Evolutionary conservation across 2,113 vertebrate genomes (phyloP).

Genomic region (Ciconia boyciana): DNA sequence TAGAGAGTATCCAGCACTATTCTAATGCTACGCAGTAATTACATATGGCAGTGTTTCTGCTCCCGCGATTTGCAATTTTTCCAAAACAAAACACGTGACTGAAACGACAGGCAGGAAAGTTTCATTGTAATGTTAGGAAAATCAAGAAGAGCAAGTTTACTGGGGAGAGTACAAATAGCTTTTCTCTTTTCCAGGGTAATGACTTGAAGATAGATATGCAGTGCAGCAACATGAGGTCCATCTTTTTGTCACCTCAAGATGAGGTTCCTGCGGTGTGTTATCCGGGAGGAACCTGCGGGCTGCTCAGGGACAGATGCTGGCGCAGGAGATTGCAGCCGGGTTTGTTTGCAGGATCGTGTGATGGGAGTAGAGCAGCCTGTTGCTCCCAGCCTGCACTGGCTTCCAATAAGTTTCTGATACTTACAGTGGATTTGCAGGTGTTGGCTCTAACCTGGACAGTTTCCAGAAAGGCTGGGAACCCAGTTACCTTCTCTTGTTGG

Average conservation of each 20-base stretch:
- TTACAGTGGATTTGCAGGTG: background rate
- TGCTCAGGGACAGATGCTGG: background rate
- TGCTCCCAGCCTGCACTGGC: background rate
- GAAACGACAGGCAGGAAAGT: background rate
- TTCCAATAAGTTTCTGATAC: background rate
- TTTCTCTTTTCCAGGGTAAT: background rate
- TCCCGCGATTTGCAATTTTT: background rate
- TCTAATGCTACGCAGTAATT: background rate
- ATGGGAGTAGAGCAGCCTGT: background rate
- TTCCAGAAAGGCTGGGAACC: background rate
- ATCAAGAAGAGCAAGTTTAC: background rate
- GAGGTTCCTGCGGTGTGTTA: background rate
- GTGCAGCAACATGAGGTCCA: background rate
- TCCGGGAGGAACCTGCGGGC: rapidly evolving
- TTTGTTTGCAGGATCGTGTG: rapidly evolving
- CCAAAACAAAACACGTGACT: background rate
- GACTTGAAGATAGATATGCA: background rate
- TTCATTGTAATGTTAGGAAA: background rate
- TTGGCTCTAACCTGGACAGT: background rate
- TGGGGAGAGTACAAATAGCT: conserved; percentile 13
- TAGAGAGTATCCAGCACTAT: background rate
- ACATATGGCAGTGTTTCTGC: background rate
- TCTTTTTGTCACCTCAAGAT: background rate
- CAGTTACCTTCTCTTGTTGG: background rate
- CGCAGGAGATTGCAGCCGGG: background rate